phyloP scores from a whole-genome alignment of 1,140 invertebrate genomes.

The Gyrodactylus bullatarudis region DNA sequence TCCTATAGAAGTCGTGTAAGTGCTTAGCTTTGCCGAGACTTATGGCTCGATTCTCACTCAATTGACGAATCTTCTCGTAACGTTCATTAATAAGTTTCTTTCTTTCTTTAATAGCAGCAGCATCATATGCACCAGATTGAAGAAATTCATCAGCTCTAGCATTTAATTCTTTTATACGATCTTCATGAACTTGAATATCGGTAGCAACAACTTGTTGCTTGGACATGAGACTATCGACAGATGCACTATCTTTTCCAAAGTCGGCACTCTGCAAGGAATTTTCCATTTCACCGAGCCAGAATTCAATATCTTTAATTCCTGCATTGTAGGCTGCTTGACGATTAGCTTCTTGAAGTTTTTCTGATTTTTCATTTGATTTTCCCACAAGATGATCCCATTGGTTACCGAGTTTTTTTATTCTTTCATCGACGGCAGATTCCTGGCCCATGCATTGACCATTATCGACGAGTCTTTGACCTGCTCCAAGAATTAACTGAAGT shows the following conservation, averaged over 20 bases:
- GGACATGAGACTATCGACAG: constrained; percentile 94
- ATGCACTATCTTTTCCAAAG: constrained; percentile 79
- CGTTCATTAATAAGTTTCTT: constrained; percentile 19
- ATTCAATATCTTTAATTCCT: constrained; percentile 93
- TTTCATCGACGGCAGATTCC: constrained; percentile 24
- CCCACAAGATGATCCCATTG: constrained; percentile 93
- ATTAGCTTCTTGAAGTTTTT: constrained; percentile 90
- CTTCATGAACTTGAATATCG: constrained; percentile 56
- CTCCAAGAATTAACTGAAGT: constrained; percentile 65
- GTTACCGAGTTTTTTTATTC: constrained; percentile 66
- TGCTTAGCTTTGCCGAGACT: constrained; percentile 69
- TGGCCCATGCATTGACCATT: constrained; percentile 22
- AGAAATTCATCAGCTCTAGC: constrained; percentile 17
- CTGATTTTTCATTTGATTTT: constrained; percentile 80
- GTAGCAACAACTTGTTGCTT: constrained; percentile 92
- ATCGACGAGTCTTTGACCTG: constrained; percentile 36
- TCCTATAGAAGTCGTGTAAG: constrained; percentile 89
- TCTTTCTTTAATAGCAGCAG: constrained; percentile 16
- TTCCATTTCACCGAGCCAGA: constrained; percentile 87
- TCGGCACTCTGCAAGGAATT: constrained; percentile 77
- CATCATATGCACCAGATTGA: constrained; percentile 18
- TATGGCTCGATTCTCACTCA: constrained; percentile 56
- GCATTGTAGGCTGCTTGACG: constrained; percentile 94
- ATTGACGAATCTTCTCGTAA: constrained; percentile 33
- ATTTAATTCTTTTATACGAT: constrained; percentile 46